These are phyloP conservation scores for Rotaria sp. DNA, from an alignment of 2,888 invertebrate genomes.

Conservation along the genomic window DNA sequence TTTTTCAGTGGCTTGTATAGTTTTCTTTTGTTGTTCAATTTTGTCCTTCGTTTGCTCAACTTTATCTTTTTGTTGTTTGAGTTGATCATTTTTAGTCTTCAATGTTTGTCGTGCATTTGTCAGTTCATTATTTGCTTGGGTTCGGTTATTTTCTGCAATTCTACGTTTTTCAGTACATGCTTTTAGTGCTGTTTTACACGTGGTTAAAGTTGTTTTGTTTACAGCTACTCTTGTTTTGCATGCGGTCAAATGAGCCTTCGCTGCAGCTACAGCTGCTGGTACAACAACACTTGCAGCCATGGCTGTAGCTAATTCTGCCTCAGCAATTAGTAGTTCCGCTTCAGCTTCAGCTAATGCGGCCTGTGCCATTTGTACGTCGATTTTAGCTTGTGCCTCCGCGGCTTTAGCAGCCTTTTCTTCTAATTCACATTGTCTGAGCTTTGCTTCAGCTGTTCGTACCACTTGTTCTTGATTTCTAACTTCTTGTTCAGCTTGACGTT, in stretches of 20 bases:
- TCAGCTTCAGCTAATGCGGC: not conserved
- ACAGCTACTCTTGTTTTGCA: not conserved
- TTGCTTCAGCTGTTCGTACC: not conserved
- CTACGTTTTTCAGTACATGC: not conserved
- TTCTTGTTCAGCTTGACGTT: not conserved
- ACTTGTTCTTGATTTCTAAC: not conserved
- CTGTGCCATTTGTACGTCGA: not conserved
- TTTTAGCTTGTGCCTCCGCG: not conserved
- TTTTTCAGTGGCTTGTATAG: not conserved
- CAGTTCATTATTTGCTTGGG: not conserved
- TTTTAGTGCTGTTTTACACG: not conserved
- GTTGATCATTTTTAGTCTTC: not conserved
- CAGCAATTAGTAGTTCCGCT: not conserved
- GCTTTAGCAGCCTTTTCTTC: not conserved
- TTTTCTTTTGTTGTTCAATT: not conserved
- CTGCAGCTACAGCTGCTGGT: not conserved
- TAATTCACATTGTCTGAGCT: not conserved
- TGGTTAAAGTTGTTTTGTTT: not conserved
- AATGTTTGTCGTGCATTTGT: not conserved
- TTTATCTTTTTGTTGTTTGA: not conserved
- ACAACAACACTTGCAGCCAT: not conserved
- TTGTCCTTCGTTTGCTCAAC: not conserved
- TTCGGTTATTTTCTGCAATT: not conserved
- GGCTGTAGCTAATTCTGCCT: not conserved
- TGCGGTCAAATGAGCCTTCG: not conserved